Evolutionary conservation across 2,113 vertebrate genomes (phyloP).

Genomic region (Pachycephala philippinensis): DNA sequence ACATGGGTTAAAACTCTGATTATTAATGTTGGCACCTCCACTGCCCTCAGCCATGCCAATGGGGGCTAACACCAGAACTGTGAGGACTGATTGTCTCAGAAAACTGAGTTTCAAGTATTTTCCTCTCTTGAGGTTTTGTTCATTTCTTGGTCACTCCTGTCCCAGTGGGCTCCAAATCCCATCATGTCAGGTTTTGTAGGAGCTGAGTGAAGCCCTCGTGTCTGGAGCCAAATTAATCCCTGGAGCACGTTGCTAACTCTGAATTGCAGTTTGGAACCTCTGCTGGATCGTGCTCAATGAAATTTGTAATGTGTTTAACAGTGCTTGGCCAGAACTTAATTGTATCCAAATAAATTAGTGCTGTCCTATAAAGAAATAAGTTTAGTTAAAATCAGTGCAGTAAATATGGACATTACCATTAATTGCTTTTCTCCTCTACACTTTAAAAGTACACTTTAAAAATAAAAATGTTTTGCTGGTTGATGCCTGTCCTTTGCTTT

Average conservation of each 20-base stretch:
- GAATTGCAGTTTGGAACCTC: neutral
- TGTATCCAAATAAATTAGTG: conserved; percentile 44
- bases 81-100: neutral
- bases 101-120: neutral
- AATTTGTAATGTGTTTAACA: neutral
- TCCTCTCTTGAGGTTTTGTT: neutral
- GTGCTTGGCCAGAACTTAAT: conserved; percentile 18
- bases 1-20: neutral
- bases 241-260: accelerated
- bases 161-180: neutral
- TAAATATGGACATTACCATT: neutral
- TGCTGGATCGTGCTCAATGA: neutral
- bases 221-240: neutral
- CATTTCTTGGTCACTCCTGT: neutral
- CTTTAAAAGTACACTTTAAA: conserved; percentile 11
- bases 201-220: neutral
- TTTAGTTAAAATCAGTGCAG: conserved; percentile 4
- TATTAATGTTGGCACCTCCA: neutral
- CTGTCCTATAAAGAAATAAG: conserved; percentile 5
- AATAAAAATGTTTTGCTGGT: neutral
- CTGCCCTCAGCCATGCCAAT: neutral
- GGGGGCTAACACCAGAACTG: neutral
- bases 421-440: neutral
- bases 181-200: neutral
- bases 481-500: neutral